Base-by-base conservation (phyloP, 53 echinoderm and acorn worm species). In the Crossaster papposus region DNA sequence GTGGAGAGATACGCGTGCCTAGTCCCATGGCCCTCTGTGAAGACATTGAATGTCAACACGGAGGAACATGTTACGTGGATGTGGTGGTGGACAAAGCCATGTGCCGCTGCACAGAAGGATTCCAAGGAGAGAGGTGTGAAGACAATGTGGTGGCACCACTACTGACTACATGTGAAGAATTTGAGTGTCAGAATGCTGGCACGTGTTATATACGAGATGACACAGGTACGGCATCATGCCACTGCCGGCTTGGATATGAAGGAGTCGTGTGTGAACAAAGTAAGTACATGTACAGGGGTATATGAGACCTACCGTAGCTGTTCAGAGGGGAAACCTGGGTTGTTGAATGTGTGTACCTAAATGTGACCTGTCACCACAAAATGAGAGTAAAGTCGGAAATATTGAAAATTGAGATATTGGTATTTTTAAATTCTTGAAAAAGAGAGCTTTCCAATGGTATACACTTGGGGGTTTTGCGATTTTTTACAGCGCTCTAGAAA, bases 221-320 rank as follows among this genome's bases (percentile, higher is more conserved):
- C 52, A 79, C 58, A 15, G n/a, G 50, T 14, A 81, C 29, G 35
- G 92, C 89, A 23, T 81, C 70, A 26, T 92, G 92, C 72, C 54
- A 53, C 79, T 92, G 92, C 37, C 70, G 54, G 15, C 79, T 83
- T 5, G 89, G 89, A 26, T 89, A 75, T 64, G 79, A 84, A 52
- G 92, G 92, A 44, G 78, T 36, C 33, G 54, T 65, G 36, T 92
- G 92, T 79, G 84, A 92, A 58, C 77, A 92, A 76, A 54, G 92
- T 92, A 92, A 89, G 92, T 90, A 28, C 23, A 44, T n/a, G n/a
- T n/a, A n/a, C 53, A 58, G 58, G 58, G 12, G 6, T 17, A 58
- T 58, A 58, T 14, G 58, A 58, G 58, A 15, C 58, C 15, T 58
- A n/a, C n/a, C n/a, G n/a, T n/a, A n/a, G n/a, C n/a, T n/a, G n/a